Evolutionary conservation across 2,888 invertebrate species (phyloP).

Genomic region (Catocala sponsa): DNA sequence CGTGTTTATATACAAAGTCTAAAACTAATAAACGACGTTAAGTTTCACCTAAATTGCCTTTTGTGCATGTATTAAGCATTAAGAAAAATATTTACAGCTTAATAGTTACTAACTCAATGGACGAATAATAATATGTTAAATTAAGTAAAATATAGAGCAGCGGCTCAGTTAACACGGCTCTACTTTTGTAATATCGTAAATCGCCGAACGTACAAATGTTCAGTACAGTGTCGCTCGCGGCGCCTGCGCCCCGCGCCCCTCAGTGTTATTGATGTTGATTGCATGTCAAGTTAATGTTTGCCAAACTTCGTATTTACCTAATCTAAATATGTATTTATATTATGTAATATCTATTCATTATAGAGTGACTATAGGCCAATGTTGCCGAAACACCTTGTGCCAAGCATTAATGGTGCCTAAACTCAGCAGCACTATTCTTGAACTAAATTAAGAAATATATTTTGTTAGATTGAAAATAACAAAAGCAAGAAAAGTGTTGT

Average conservation of each 20-base stretch:
- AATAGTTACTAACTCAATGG: slow-evolving; percentile 63
- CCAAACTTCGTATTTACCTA: slow-evolving; percentile 53
- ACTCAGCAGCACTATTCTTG: slow-evolving; percentile 38
- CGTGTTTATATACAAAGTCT: slow-evolving; percentile 27
- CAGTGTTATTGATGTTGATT: slow-evolving; percentile 68
- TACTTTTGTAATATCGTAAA: slow-evolving; percentile 49
- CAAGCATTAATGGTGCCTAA: slow-evolving; percentile 47
- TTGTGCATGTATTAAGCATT: slow-evolving; percentile 67
- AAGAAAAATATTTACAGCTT: slow-evolving; percentile 63
- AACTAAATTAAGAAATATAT: slow-evolving; percentile 43
- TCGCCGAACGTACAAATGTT: slow-evolving; percentile 52
- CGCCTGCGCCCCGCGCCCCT: slow-evolving; percentile 47
- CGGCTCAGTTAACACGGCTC: slow-evolving; percentile 57
- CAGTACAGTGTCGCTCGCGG: slow-evolving; percentile 50
- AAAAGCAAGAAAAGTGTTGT: slow-evolving; percentile 43
- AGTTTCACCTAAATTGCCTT: slow-evolving; percentile 73
- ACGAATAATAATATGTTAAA: slow-evolving; percentile 56
- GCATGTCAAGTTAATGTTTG: slow-evolving; percentile 73
- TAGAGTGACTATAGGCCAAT: slow-evolving; percentile 37
- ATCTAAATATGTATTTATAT: slow-evolving; percentile 55
- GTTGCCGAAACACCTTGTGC: slow-evolving; percentile 49
- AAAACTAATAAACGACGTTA: slow-evolving; percentile 42
- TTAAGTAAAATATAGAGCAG: slow-evolving; percentile 56
- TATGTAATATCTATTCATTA: slow-evolving; percentile 47
- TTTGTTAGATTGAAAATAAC: slow-evolving; percentile 41